Conservation (phyloP, 2,113 vertebrate genomes). For the Dolichallabes microphthalmus region DNA sequence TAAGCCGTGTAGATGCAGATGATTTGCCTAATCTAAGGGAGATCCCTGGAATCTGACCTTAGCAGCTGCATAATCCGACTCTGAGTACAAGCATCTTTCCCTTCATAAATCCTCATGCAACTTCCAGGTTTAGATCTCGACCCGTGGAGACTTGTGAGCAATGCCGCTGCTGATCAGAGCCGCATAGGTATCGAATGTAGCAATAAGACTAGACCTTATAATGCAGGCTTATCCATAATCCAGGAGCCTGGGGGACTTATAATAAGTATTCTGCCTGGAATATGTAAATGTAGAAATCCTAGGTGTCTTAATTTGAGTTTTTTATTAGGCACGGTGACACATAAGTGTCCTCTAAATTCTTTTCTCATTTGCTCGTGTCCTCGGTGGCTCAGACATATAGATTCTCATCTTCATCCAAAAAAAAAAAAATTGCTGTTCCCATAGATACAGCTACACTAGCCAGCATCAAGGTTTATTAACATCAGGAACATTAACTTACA, state of each 20-base stretch:
- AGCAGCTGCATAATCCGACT: neutral
- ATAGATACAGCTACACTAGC: slow-evolving; percentile 35
- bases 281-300: neutral
- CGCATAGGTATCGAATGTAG: neutral
- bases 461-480: slow-evolving; percentile 30
- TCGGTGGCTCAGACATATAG: slow-evolving; percentile 17
- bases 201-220: slow-evolving; percentile 23
- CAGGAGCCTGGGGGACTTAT: slow-evolving; percentile 37
- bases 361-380: slow-evolving; percentile 1
- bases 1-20: neutral
- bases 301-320: neutral
- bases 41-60: neutral
- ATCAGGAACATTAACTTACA: slow-evolving; percentile 49
- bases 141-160: slow-evolving; percentile 7
- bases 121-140: neutral
- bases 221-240: neutral
- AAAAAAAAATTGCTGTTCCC: neutral
- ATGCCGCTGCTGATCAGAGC: slow-evolving; percentile 29
- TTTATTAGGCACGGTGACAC: slow-evolving; percentile 17
- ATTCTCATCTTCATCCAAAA: slow-evolving; percentile 46
- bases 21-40: neutral
- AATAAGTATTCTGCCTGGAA: slow-evolving; percentile 13
- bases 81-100: neutral
- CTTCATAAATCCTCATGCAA: neutral
- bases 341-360: slow-evolving; percentile 17